phyloP scores from a whole-genome alignment of 1,140 invertebrate genomes.

The Papilio glaucus region DNA sequence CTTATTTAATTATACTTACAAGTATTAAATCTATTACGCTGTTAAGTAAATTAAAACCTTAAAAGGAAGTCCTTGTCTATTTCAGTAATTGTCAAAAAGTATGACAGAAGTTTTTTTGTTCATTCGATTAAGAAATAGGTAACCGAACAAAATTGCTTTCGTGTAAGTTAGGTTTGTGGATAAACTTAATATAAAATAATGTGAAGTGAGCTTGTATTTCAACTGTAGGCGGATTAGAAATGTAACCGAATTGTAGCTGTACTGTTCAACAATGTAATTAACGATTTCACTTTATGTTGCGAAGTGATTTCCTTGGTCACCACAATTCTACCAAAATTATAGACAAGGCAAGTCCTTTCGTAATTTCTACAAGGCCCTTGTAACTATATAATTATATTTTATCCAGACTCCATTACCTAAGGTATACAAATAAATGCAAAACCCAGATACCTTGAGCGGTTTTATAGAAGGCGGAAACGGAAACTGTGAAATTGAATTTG shows the following conservation, averaged over 20 bases:
- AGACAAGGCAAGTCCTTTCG: conserved; percentile 3
- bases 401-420: background rate
- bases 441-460: background rate
- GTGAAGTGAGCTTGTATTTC: background rate
- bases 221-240: background rate
- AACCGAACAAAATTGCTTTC: too few relatives aligned
- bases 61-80: too few relatives aligned
- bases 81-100: too few relatives aligned
- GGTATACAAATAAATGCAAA: background rate
- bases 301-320: background rate
- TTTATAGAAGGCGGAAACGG: background rate
- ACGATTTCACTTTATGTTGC: background rate
- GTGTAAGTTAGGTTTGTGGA: too few relatives aligned
- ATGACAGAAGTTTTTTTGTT: too few relatives aligned
- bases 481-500: background rate
- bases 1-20: too few relatives aligned
- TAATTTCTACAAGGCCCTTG: conserved; percentile 12
- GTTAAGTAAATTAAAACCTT: too few relatives aligned
- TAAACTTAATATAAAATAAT: background rate
- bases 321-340: background rate
- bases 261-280: background rate
- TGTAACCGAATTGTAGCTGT: background rate
- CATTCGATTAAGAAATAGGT: too few relatives aligned
- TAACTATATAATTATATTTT: background rate
- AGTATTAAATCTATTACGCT: too few relatives aligned